A percentile compares a stretch with the other conserved stretches of the same genome.
Conservation (phyloP, 2,113 vertebrate species). For the Caretta caretta region DNA sequence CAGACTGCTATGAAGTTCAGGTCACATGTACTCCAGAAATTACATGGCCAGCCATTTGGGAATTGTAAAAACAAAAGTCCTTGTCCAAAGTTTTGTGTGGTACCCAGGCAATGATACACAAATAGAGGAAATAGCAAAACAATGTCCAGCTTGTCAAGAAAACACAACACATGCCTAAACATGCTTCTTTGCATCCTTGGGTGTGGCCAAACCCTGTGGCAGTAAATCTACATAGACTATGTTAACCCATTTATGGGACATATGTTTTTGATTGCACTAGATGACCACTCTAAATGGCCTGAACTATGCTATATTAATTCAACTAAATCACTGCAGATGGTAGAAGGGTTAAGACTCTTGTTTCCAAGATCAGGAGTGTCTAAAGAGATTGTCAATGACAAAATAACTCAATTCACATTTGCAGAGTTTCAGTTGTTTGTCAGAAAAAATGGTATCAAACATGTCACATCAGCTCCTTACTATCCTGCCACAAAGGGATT, state of each 20-base stretch:
- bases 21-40: background rate
- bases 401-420: background rate
- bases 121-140: background rate
- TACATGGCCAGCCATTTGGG: background rate
- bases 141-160: background rate
- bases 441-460: background rate
- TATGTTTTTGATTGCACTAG: fast-evolving
- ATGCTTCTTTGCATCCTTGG: background rate
- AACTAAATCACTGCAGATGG: background rate
- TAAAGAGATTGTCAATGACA: background rate
- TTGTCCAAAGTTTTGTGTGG: background rate
- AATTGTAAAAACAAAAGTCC: background rate
- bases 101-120: background rate
- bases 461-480: background rate
- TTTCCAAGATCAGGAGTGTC: background rate
- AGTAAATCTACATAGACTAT: background rate
- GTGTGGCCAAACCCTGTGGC: background rate
- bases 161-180: background rate
- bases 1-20: background rate
- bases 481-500: background rate
- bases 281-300: background rate
- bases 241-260: fast-evolving
- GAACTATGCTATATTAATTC: background rate
- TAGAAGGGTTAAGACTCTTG: background rate
- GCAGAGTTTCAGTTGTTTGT: background rate